phyloP scores from a whole-genome alignment of 1,140 invertebrate genomes.

The Amphibalanus amphitrite region DNA sequence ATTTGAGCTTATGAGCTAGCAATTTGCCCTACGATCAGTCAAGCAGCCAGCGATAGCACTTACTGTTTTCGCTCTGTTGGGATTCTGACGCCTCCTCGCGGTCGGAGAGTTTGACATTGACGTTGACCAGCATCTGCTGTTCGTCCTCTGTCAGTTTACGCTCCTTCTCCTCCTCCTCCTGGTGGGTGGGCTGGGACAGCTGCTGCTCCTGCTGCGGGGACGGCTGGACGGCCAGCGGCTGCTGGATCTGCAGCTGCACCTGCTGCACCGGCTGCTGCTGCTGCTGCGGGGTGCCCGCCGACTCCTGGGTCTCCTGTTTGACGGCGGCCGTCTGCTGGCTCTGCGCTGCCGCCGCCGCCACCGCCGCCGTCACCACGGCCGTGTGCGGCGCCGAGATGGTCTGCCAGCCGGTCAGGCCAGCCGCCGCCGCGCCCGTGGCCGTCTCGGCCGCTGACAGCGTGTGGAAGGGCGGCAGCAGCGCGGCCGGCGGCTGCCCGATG shows the following conservation, averaged over 20 bases:
- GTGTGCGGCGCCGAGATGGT: too few species aligned
- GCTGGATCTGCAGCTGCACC: neutral
- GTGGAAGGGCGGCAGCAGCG: conserved; percentile 1
- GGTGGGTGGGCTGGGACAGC: too few species aligned
- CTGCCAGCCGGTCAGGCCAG: neutral
- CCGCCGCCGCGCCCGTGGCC: neutral
- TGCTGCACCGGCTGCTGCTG: neutral
- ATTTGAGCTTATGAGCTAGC: too few species aligned
- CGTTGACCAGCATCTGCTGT: neutral
- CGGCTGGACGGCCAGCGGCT: neutral
- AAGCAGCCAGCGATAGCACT: too few species aligned
- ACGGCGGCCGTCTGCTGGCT: neutral
- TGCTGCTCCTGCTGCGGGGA: neutral
- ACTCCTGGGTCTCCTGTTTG: neutral
- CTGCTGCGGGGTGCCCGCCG: neutral
- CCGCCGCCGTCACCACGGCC: too few species aligned
- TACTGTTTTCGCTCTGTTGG: neutral
- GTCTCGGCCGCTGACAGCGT: neutral
- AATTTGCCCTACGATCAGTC: too few species aligned
- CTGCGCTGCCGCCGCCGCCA: too few species aligned
- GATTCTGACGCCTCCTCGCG: neutral
- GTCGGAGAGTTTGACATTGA: neutral
- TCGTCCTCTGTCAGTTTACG: neutral
- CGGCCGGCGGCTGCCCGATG: neutral
- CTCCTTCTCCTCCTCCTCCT: neutral